These are phyloP conservation scores for Ethmia dodecea DNA, from an alignment of 2,888 invertebrate species.

Conservation along the genomic window DNA sequence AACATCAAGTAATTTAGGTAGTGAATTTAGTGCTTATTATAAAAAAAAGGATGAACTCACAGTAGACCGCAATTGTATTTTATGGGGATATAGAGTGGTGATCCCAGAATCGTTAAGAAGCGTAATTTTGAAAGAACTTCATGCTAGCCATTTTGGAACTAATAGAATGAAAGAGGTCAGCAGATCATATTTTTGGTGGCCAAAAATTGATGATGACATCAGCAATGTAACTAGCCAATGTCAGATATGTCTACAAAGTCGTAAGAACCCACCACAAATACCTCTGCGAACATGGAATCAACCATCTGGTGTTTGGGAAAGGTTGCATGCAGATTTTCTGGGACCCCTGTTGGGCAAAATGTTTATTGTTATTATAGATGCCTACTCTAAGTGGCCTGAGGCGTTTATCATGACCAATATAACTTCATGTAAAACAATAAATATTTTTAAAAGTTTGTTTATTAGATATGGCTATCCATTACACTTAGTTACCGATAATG, in stretches of 20 bases:
- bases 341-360: conserved; percentile 19
- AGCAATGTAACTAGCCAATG: conserved; percentile 8
- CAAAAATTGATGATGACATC: conserved; percentile 7
- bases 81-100: conserved; percentile 8
- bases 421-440: conserved; percentile 8
- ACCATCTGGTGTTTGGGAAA: conserved; percentile 15
- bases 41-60: conserved; percentile 3
- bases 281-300: conserved; percentile 13
- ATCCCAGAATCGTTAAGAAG: conserved; percentile 1
- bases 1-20: conserved; percentile 1
- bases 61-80: conserved; percentile 6
- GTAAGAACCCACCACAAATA: conserved; percentile 9
- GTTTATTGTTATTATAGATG: conserved; percentile 13
- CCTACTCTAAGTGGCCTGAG: conserved; percentile 11
- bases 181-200: conserved; percentile 11
- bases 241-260: conserved; percentile 4
- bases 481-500: conserved; percentile 21
- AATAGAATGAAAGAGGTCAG: conserved; percentile 9
- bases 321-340: conserved; percentile 20
- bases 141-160: too few species aligned
- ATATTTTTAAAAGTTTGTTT: conserved; percentile 18
- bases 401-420: conserved; percentile 14
- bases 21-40: conserved; percentile 4
- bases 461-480: conserved; percentile 14
- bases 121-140: conserved; percentile 1